These are phyloP conservation scores for Crocuta crocuta DNA, from an alignment of 2,113 vertebrate genomes.

Conservation along the genomic window DNA sequence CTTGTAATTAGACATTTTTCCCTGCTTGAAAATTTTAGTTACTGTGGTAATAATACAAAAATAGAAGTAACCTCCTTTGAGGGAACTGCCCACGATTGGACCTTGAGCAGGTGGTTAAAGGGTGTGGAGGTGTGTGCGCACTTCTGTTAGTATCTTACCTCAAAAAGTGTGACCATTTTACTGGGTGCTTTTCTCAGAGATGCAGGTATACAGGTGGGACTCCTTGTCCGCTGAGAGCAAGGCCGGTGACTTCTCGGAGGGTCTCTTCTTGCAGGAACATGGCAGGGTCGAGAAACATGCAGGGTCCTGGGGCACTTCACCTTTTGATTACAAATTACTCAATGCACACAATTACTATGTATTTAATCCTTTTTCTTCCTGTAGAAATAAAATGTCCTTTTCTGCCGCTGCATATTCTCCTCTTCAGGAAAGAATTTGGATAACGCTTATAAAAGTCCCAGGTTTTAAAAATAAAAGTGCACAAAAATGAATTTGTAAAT, in stretches of 20 bases:
- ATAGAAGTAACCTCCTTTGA: not conserved
- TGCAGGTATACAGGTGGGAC: not conserved
- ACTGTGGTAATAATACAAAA: too few species aligned
- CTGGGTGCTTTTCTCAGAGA: not conserved
- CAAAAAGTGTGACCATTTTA: not conserved
- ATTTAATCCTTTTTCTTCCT: slow-evolving; percentile 28
- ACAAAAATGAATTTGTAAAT: not conserved
- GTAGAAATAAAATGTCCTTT: not conserved
- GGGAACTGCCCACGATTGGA: not conserved
- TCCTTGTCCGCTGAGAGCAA: not conserved
- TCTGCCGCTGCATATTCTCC: not conserved
- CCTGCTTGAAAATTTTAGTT: too few species aligned
- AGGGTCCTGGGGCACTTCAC: not conserved
- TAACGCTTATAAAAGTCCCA: not conserved
- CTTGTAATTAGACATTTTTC: too few species aligned
- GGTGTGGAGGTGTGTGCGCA: not conserved
- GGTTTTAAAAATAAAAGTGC: slow-evolving; percentile 29
- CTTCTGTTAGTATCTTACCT: not conserved
- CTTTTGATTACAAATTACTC: not conserved
- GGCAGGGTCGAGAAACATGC: too few species aligned
- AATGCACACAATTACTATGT: not conserved
- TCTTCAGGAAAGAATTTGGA: not conserved
- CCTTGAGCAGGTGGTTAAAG: too few species aligned
- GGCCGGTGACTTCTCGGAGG: too few species aligned
- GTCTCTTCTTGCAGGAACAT: too few species aligned